Conservation (phyloP, 2,797 vertebrate genomes). For the Peromyscus eremicus region DNA sequence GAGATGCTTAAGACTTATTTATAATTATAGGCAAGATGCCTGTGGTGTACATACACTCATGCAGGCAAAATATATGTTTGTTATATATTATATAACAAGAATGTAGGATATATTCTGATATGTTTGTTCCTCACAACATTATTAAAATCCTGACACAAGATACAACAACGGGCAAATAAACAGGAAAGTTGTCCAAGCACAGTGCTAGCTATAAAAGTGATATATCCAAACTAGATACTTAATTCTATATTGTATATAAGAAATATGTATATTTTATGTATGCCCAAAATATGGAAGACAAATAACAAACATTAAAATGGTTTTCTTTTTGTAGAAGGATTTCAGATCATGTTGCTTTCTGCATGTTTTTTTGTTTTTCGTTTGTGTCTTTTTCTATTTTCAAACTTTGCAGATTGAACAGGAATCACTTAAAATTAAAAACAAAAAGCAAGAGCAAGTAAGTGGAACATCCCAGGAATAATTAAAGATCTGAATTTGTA, state of each 20-base stretch:
- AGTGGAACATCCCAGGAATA: background rate
- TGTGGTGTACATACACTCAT: background rate
- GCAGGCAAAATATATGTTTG: no score
- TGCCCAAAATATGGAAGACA: background rate
- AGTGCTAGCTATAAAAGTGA: background rate
- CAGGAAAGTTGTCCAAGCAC: background rate
- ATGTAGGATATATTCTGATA: background rate
- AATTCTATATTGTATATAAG: background rate
- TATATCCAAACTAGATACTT: background rate
- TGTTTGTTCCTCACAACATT: background rate
- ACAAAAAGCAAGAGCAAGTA: background rate
- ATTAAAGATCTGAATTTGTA: background rate
- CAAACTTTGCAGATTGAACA: background rate
- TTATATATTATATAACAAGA: background rate
- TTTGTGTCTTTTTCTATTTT: background rate
- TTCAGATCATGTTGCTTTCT: background rate
- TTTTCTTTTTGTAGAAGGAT: background rate
- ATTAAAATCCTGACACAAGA: conserved; percentile 7
- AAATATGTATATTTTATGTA: background rate
- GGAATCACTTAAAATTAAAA: conserved; percentile 19
- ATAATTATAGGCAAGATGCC: background rate
- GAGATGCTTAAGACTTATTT: background rate
- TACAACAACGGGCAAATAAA: background rate
- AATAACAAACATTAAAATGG: background rate
- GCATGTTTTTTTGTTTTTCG: background rate